Base-by-base conservation (phyloP, 2,113 vertebrate genomes). In the Cygnus buccinator region DNA sequence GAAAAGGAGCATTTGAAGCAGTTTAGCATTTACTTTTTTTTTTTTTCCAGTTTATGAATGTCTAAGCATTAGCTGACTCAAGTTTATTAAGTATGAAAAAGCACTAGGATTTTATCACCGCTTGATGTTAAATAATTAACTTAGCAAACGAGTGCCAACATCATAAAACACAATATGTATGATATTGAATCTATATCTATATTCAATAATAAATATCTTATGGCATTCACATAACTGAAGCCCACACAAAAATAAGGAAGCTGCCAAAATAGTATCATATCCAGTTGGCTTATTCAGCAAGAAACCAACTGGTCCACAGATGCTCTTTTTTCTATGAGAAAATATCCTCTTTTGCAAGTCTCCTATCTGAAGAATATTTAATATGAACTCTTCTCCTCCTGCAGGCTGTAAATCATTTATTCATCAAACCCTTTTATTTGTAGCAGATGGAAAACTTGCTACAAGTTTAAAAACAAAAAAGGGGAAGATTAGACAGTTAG, bases 351-450 rank as follows among this genome's bases (percentile, higher is more conserved):
- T 85, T 95, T 91, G 44, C 75, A 84, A 87, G 66, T 89, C 80
- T 92, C 44, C 74, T 87, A 29, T 87, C 93, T 95, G 86, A 79
- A 95, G 87, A 95, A 68, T 50, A 20, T 94, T 95, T 89, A 70
- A 44, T 87, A 79, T 58, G 83, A 94, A 87, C 92, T 76, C 46
- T 81, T 94, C 87, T 95, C 35, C 66, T 93, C 79, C 85, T 94
- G 90, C 90, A 96, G 88, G 80, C 80, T 96, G 70, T 92, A 94
- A 97, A 97, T 96, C 73, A 93, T 96, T 95, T 97, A 95, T 97
- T 95, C 73, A 96, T 82, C 95, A 97, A 84, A 91, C 78, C n/a
- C 78, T 89, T 96, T 95, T 87, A 94, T 96, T 92, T 90, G 83
- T n/a, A 90, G 86, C 81, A 92, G 90, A 95, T 85, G 86, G 77